Conservation (phyloP, 2,113 vertebrate species). For the Marmota monax region DNA sequence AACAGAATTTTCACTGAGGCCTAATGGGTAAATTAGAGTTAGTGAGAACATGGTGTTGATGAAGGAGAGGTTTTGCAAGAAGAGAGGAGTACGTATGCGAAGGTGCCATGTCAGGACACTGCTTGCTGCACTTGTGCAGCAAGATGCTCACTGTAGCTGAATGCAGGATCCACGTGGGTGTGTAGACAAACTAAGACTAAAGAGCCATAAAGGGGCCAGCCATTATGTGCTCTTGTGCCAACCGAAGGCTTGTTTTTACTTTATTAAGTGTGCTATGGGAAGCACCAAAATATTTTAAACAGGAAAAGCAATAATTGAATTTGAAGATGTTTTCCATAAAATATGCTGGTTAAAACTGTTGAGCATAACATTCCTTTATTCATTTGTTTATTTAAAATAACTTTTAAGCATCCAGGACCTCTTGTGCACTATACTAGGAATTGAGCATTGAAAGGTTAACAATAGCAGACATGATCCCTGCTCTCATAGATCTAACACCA, state of each 20-base stretch:
- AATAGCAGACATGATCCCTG: neutral
- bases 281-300: neutral
- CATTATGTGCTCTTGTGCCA: neutral
- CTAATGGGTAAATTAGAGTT: neutral
- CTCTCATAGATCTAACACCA: neutral
- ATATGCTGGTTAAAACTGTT: neutral
- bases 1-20: neutral
- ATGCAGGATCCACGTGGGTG: neutral
- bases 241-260: neutral
- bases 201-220: neutral
- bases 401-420: neutral
- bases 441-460: fast-evolving
- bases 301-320: neutral
- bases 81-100: neutral
- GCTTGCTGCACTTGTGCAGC: too few species aligned
- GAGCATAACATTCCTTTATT: neutral
- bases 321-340: constrained; percentile 7
- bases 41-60: neutral
- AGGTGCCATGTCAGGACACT: neutral
- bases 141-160: neutral
- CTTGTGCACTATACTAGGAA: neutral
- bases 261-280: neutral
- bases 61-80: neutral
- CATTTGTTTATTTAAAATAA: neutral
- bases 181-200: neutral